phyloP scores from a whole-genome alignment of 2,113 vertebrate species.

The Coptodon rendalli region DNA sequence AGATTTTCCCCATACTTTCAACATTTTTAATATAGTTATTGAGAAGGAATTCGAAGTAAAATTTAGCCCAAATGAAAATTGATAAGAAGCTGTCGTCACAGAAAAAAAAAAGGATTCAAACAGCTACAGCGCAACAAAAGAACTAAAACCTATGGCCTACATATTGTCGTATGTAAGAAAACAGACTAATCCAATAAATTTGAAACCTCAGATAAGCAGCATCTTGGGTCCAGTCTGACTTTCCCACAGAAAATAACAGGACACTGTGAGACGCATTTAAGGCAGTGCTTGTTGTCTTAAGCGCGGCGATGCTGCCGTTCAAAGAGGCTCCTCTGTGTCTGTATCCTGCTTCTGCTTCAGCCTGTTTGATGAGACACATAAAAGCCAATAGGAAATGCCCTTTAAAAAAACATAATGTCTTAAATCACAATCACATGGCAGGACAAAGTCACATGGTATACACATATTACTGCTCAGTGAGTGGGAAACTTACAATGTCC shows the following conservation, averaged over 20 bases:
- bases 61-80: neutral
- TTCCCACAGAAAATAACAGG: neutral
- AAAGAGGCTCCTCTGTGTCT: conserved; percentile 35
- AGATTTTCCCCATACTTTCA: neutral
- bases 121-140: neutral
- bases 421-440: neutral
- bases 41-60: neutral
- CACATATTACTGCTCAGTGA: neutral
- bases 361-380: conserved; percentile 18
- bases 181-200: neutral
- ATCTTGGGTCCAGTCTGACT: neutral
- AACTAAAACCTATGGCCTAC: neutral
- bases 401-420: neutral
- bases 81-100: neutral
- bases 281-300: neutral
- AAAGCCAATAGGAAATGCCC: neutral
- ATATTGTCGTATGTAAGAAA: neutral
- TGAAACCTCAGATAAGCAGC: neutral
- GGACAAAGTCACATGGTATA: neutral
- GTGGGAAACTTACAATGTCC: neutral
- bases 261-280: neutral
- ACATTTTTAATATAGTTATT: neutral
- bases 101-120: neutral
- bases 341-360: neutral
- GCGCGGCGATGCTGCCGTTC: neutral